Evolutionary conservation across 92 coral and sea anemone genomes (phyloP).

Genomic region (Porites cylindrica): DNA sequence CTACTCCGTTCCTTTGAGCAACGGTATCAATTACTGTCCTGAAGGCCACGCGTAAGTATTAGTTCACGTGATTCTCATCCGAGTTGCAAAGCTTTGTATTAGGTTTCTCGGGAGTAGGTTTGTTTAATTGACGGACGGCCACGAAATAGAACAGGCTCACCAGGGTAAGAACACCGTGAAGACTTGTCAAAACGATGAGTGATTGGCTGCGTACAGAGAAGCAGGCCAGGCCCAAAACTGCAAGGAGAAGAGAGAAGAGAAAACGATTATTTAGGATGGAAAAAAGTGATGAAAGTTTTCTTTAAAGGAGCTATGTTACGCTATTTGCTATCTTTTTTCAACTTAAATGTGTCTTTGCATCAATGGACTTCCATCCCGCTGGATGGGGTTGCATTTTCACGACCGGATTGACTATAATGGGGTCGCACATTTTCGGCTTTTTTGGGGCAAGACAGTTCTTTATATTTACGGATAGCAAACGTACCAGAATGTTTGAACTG

Average conservation of each 20-base stretch:
- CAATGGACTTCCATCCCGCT: too few relatives aligned
- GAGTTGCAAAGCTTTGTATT: constrained; percentile 38
- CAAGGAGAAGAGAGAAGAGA: not conserved
- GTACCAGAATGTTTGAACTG: too few relatives aligned
- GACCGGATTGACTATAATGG: too few relatives aligned
- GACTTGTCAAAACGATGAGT: constrained; percentile 58
- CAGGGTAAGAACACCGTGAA: constrained; percentile 62
- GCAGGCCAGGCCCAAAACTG: constrained; percentile 68
- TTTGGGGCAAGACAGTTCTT: too few relatives aligned
- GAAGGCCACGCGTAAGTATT: constrained; percentile 23
- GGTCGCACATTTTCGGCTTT: too few relatives aligned
- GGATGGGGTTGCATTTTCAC: too few relatives aligned
- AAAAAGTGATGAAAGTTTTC: too few relatives aligned
- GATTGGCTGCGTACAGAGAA: constrained; percentile 64
- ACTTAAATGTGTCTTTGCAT: too few relatives aligned
- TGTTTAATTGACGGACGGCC: constrained; percentile 77
- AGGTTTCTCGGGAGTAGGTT: constrained; percentile 85
- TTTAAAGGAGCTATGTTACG: too few relatives aligned
- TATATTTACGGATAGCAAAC: too few relatives aligned
- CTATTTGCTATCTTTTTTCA: too few relatives aligned
- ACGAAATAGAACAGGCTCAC: constrained; percentile 75
- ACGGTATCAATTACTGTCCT: constrained; percentile 12
- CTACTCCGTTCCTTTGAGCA: not conserved
- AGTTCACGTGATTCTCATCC: constrained; percentile 70
- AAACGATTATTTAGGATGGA: not conserved